Base-by-base conservation (phyloP, 2,797 vertebrate species). In the Microchirus variegatus region DNA sequence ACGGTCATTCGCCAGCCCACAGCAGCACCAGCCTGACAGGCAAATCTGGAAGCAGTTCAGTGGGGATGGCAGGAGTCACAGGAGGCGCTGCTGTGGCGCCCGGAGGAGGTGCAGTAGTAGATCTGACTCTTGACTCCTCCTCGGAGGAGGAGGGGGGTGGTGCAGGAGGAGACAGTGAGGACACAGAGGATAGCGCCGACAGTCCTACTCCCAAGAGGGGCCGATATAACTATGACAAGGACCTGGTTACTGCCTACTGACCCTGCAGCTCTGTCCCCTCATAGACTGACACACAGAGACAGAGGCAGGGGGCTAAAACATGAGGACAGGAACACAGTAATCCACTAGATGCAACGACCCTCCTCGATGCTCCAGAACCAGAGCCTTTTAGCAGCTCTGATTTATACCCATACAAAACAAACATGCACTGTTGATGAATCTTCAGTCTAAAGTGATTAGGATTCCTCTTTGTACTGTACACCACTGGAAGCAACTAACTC, bases 231-330 rank as follows among this genome's bases (percentile, higher is more conserved):
- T 98, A 96, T 0, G 96, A 96, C 89, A 98, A 99, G 89, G 97
- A 96, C 90, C 92, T 98, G 82, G 96, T 98, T 84, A 97, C 97
- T 9, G 97, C 97, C 67, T 99, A 97, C 95, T 99, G 96, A 98
- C 85, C 81, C 75, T 50, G 36, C 80, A 57, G 64, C 71, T 77
- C 75, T 82, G 79, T 80, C 80, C 80, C 89, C 80, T 86, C 85
- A 80, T 64, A 82, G 85, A 89, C 89, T 87, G 85, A 86, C 83
- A 80, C 77, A 86, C 69, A 31, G 19, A 76, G 74, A 76, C 80
- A 59, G 62, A 75, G 80, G 76, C 70, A 80, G 73, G 80, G 84
- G 84, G 87, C 80, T 82, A 41, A 77, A 83, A 79, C 75, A 54
- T 55, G 80, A 86, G 83, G 88, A 89, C 85, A 89, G 86, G 80